Base-by-base conservation (phyloP, 2,113 vertebrate species). In the Phrynosoma blainvillii region DNA sequence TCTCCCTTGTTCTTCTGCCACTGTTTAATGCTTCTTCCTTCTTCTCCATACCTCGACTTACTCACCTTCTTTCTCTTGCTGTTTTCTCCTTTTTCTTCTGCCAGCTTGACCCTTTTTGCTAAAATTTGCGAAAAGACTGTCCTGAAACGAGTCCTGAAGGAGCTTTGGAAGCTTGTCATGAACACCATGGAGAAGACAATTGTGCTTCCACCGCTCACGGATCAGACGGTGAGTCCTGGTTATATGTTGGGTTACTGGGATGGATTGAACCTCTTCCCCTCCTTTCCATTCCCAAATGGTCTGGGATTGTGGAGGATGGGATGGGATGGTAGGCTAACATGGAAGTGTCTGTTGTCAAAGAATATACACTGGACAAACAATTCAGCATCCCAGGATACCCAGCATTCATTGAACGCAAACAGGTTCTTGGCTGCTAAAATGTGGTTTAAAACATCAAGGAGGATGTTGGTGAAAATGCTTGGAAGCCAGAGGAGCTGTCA, bases 111-210 rank as follows among this genome's bases (percentile, higher is more conserved):
- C 0, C 96, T 99, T 90, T 99, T 99, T 90, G 99, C 99, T 89
- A 99, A 99, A 95, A 99, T 99, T 96, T 99, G 99, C 0, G 98
- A 99, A 97, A 99, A 99, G 97, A 99, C 99, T 0, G 99, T 99
- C 89, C 96, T 99, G 96, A 99, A 99, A 92, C 97, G 99, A 0
- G 99, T 99, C 91, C 93, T 99, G 94, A 99, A 99, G 97, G 99
- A 99, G 94, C 96, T 99, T 68, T 99, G 99, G 99, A 99, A 98
- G 93, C 98, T 99, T 91, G 98, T 99, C 89, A 99, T 99, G 99
- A 99, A 99, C 96, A 99, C 98, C 8, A 99, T 99, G 99, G 99
- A 99, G 96, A 99, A 98, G 95, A 99, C 98, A 40, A 99, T 99
- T 0, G 98, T 99, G 14, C 96, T 99, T 86, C 99, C 98, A 0